Evolutionary conservation across 2,888 invertebrate species (phyloP).

Genomic region (Tipula vernalis): DNA sequence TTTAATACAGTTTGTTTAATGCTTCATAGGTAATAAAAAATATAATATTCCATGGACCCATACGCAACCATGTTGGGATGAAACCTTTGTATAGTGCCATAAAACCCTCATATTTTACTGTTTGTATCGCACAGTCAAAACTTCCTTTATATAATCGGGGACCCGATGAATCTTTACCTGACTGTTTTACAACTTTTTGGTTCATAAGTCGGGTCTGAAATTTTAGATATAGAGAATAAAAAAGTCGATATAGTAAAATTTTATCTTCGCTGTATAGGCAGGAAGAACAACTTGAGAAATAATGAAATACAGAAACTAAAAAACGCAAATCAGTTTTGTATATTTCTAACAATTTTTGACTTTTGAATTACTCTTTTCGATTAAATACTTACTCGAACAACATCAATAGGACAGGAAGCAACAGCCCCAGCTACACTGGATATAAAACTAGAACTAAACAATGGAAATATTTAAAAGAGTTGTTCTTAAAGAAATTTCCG

Average conservation of each 20-base stretch:
- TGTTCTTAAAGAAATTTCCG: background rate
- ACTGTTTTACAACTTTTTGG: conserved; percentile 48
- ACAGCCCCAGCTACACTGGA: conserved; percentile 88
- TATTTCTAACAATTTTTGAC: too few species aligned
- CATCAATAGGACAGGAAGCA: conserved; percentile 89
- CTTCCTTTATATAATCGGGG: conserved; percentile 65
- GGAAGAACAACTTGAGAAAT: too few species aligned
- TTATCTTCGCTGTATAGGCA: too few species aligned
- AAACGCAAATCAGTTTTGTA: background rate
- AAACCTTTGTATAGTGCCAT: conserved; percentile 89
- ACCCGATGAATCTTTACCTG: conserved; percentile 27
- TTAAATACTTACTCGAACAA: conserved; percentile 58
- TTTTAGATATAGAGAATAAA: background rate
- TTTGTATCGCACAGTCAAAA: conserved; percentile 70
- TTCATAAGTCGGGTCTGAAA: conserved; percentile 89
- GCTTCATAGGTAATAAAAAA: conserved; percentile 92
- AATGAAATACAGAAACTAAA: too few species aligned
- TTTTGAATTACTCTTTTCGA: background rate
- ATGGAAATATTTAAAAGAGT: conserved; percentile 15
- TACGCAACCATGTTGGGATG: conserved; percentile 86
- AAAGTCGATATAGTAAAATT: background rate
- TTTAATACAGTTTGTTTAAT: conserved; percentile 57
- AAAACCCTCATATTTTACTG: conserved; percentile 76
- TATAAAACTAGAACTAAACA: conserved; percentile 69
- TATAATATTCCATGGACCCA: conserved; percentile 96